phyloP scores from a whole-genome alignment of 64 coral and sea anemone species.

The Trachythela sp. region DNA sequence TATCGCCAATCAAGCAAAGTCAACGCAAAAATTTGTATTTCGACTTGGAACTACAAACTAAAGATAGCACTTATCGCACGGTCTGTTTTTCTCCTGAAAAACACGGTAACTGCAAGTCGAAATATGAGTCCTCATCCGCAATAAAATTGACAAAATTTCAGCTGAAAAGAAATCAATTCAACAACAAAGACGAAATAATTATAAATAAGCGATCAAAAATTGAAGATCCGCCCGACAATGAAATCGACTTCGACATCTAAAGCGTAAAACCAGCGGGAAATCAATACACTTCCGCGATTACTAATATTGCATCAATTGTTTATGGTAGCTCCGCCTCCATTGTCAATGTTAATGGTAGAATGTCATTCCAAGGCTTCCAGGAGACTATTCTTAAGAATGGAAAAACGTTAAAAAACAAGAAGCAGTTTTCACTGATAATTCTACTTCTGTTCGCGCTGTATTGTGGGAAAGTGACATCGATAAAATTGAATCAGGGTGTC shows the following conservation, averaged over 20 bases:
- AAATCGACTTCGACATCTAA: neutral
- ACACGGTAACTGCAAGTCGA: neutral
- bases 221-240: neutral
- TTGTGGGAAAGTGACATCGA: neutral
- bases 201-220: neutral
- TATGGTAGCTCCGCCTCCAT: neutral
- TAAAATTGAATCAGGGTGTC: neutral
- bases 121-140: neutral
- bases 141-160: constrained; percentile 6
- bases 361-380: neutral
- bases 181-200: neutral
- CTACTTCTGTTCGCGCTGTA: neutral
- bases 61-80: neutral
- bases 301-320: neutral
- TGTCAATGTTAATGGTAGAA: neutral
- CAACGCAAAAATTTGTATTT: neutral
- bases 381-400: neutral
- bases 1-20: constrained; percentile 4
- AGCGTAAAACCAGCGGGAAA: neutral
- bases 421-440: constrained; percentile 3
- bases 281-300: neutral
- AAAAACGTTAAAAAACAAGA: neutral
- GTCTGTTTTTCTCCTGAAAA: constrained; percentile 22
- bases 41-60: neutral
- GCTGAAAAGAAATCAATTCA: neutral